Base-by-base conservation (phyloP, 2,113 vertebrate genomes). In the Ceyx cyanopectus region DNA sequence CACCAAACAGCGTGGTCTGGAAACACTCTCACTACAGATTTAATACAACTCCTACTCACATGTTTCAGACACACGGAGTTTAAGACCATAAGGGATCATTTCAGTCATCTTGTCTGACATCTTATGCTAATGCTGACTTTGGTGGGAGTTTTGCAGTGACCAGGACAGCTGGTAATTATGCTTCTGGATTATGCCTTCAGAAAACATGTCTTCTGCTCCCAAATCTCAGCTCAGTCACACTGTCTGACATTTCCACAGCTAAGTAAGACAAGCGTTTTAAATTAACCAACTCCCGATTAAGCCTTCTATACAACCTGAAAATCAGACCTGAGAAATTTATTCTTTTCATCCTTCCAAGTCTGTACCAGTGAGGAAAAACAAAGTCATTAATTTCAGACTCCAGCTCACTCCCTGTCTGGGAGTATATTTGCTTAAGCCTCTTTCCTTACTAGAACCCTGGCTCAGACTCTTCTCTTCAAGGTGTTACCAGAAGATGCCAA, bases 321-420 rank as follows among this genome's bases (percentile, higher is more conserved):
- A 92, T 89, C n/a, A 91, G 89, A 87, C 78, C 68, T 45, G 57
- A 76, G 63, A 94, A 93, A 89, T 83, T 77, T 74, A 92, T 93
- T 95, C 70, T 89, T 94, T 87, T 93, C 61, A 92, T 85, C 51
- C 72, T 80, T 95, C 91, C 84, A 85, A 82, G 78, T 74, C 87
- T 80, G 75, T 82, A 87, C 70, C 66, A 74, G 40, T 17, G n/a
- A 89, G 61, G 89, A 92, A 95, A 96, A 95, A 93, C 91, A 96
- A 95, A 96, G 84, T 94, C 43, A 93, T 95, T 96, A 89, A 48
- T 82, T 92, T 91, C 92, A 95, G 91, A 94, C 91, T 95, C 78
- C 60, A 87, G 89, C 48, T 95, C 87, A 87, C 89, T 96, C 95
- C 95, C 95, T 91, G 92, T 95, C 96, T 96, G 95, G 84, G 60